Percentiles rank a stretch among this genome's conserved stretches.
Conservation (phyloP, 2,113 vertebrate genomes). For the human (Homo sapiens) region DNA sequence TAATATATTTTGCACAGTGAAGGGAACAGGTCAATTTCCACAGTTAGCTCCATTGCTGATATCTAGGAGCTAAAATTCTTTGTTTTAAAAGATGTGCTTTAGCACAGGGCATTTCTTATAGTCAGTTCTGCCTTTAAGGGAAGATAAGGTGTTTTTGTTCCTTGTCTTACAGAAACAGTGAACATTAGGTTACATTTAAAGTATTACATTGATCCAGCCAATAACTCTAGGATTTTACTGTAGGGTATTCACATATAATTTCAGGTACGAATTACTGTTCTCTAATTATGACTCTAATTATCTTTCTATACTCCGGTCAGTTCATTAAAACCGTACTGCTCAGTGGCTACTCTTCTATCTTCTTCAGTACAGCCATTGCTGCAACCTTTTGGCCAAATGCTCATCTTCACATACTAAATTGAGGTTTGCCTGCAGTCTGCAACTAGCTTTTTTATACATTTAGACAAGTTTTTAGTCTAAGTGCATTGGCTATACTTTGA, state of each 20-base stretch:
- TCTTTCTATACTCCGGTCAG: constrained; percentile 65
- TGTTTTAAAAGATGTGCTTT: not conserved
- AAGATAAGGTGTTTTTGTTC: not conserved
- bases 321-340: constrained; percentile 62
- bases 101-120: not conserved
- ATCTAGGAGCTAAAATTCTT: not conserved
- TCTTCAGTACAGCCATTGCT: constrained; percentile 4
- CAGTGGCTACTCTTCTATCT: constrained; percentile 51
- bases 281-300: constrained; percentile 74
- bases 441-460: constrained; percentile 15
- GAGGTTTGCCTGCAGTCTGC: constrained; percentile 5
- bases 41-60: not conserved
- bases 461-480: constrained; percentile 33
- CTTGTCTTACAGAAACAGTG: not conserved
- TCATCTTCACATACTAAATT: constrained; percentile 41
- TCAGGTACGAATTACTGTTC: constrained; percentile 64
- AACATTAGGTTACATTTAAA: constrained; percentile 49
- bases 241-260: constrained; percentile 61
- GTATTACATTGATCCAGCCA: constrained; percentile 19
- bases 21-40: not conserved
- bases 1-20: not conserved
- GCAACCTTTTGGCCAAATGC: constrained; percentile 15
- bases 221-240: constrained; percentile 48
- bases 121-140: not conserved
- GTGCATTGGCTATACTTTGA: constrained; percentile 46